A percentile compares a stretch with the other conserved stretches of the same genome.
Conservation (phyloP, 2,113 vertebrate species). For the Stegastes partitus region DNA sequence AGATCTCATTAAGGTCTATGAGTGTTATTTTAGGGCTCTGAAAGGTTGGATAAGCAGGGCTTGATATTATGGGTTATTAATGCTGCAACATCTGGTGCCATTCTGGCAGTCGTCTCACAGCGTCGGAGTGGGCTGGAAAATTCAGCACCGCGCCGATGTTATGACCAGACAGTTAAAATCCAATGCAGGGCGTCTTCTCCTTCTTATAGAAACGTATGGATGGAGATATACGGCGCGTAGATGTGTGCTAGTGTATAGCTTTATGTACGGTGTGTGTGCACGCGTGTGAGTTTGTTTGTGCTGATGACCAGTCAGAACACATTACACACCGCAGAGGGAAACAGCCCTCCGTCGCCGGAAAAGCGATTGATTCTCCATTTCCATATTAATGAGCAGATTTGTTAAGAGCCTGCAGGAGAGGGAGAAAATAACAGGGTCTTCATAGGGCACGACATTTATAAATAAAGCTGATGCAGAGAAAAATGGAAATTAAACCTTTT, state of each 20-base stretch:
- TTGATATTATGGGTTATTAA: slow-evolving; percentile 85
- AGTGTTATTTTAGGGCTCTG: slow-evolving; percentile 82
- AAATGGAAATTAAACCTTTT: slow-evolving; percentile 99
- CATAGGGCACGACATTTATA: slow-evolving; percentile 99
- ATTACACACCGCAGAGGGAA: slow-evolving; percentile 97
- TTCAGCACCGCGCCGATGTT: slow-evolving; percentile 28
- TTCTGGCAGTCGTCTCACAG: slow-evolving; percentile 65
- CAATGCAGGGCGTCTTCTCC: slow-evolving; percentile 9
- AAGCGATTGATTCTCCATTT: slow-evolving; percentile 99
- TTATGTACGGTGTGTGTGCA: slow-evolving; percentile 51
- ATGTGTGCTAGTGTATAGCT: slow-evolving; percentile 43
- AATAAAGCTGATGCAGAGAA: slow-evolving; percentile 99
- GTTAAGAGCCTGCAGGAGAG: slow-evolving; percentile 97
- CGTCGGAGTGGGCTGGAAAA: slow-evolving; percentile 39
- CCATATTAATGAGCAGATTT: slow-evolving; percentile 99
- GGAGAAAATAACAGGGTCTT: slow-evolving; percentile 97
- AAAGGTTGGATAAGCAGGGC: slow-evolving; percentile 82
- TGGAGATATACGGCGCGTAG: slow-evolving; percentile 21
- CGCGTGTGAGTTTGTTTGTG: slow-evolving; percentile 87
- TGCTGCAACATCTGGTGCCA: slow-evolving; percentile 79
- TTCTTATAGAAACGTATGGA: slow-evolving; percentile 13
- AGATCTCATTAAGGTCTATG: slow-evolving; percentile 82
- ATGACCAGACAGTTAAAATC: slow-evolving; percentile 30
- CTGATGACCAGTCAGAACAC: slow-evolving; percentile 95
- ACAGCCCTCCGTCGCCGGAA: slow-evolving; percentile 94